A percentile compares a stretch with the other conserved stretches of the same genome.
These are phyloP conservation scores for Strix aluco DNA, from an alignment of 2,113 vertebrate genomes.

Conservation along the genomic window DNA sequence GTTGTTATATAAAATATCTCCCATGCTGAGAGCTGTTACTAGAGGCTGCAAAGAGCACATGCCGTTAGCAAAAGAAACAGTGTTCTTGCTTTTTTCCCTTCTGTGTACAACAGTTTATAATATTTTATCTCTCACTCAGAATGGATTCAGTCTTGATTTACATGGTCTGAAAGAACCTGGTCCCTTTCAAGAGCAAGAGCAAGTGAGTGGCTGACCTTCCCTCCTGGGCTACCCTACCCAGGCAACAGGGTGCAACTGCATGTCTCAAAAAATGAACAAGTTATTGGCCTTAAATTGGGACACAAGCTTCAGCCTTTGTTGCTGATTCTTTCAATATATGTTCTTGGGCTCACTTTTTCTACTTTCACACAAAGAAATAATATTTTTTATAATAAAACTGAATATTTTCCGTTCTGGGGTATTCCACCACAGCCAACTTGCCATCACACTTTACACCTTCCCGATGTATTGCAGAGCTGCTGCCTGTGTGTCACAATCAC, in stretches of 20 bases:
- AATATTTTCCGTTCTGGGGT: not conserved
- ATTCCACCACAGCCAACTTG: not conserved
- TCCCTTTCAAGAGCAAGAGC: not conserved
- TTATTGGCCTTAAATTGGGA: not conserved
- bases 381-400: no score
- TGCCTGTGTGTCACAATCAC: accelerated
- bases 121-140: not conserved
- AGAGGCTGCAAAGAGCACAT: not conserved
- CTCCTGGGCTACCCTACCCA: not conserved
- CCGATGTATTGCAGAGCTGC: not conserved
- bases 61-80: not conserved
- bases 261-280: not conserved
- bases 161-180: not conserved
- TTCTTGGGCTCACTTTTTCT: not conserved
- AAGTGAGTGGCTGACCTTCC: not conserved
- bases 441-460: not conserved
- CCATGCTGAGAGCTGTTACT: not conserved
- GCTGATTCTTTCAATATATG: not conserved
- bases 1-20: slow-evolving; percentile 18
- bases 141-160: not conserved
- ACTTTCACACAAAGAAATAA: not conserved
- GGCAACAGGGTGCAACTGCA: not conserved
- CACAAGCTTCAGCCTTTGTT: not conserved
- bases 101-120: not conserved
- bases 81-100: not conserved